Base-by-base conservation (phyloP, 2,888 invertebrate species). In the Nephrotoma appendiculata region DNA sequence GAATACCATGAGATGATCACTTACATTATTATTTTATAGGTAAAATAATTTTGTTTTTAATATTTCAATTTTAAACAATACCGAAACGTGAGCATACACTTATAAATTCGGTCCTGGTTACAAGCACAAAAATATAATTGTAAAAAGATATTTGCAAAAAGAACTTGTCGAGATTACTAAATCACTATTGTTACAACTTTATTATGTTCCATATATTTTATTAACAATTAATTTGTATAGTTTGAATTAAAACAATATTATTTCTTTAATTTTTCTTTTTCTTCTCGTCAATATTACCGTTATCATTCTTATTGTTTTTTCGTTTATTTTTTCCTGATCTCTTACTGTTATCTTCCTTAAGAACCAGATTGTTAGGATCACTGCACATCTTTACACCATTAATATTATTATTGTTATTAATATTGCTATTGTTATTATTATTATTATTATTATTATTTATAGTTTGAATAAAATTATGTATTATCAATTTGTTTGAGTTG, bases 401-500 rank as follows among this genome's bases (percentile, higher is more conserved):
- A 42, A 42, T 42, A 84, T 86, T 44, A 48, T 44, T 48, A 52
- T 86, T 86, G 5, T 11, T 48, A 48, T 86, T 45, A 86, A 48
- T 86, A 44, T 43, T n/a, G 48, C 6, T 86, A 15, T 11, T 86
- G 44, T 86, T 44, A 5, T 48, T 86, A 86, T 86, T 86, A 45
- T 41, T 48, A 44, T 86, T 44, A 5, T 48, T 86, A 86, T 86
- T 86, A 45, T 41, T 48, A 44, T 86, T 48, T 31, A 48, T 86
- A 45, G 48, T 86, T 45, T 44, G 45, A 86, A 86, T 86, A 86
- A 86, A 45, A 86, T 86, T 41, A 52, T 86, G 44, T 86, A 86
- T 48, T 31, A 48, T 45, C 41, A 86, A 45, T 86, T 45, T 45
- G 41, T 84, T 84, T n/a, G 41, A 43, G 31, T 71, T 71, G 12